Evolutionary conservation across 2,888 invertebrate species (phyloP).

Genomic region (Nomada fabriciana): DNA sequence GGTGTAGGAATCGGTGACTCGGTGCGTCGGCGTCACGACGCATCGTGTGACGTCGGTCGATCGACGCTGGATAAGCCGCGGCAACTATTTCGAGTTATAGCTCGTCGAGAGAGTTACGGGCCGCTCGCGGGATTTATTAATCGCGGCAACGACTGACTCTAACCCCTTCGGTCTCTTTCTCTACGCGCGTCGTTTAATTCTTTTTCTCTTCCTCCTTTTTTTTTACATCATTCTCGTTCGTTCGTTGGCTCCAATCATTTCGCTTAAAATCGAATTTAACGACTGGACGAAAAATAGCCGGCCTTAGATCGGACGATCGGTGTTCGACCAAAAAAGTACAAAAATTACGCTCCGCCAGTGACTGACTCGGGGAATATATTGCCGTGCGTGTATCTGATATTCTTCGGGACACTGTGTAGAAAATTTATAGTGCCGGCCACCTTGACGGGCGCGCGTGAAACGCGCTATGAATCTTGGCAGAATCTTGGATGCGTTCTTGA

Average conservation of each 20-base stretch:
- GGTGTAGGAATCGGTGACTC: conserved; percentile 32
- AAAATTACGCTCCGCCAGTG: conserved; percentile 21
- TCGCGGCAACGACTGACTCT: conserved; percentile 57
- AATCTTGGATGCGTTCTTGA: background rate
- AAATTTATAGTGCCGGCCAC: conserved; percentile 37
- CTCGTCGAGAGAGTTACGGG: conserved; percentile 70
- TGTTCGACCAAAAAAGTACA: background rate
- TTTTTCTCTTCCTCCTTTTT: background rate
- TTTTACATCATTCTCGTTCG: background rate
- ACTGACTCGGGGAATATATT: conserved; percentile 36
- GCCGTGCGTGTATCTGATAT: conserved; percentile 46
- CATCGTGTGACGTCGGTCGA: conserved; percentile 75
- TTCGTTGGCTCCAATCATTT: conserved; percentile 28
- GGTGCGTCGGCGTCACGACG: conserved; percentile 48
- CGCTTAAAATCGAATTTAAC: conserved; percentile 56
- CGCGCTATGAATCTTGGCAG: conserved; percentile 22
- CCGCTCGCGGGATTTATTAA: conserved; percentile 74
- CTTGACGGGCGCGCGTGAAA: conserved; percentile 24
- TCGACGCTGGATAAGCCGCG: conserved; percentile 76
- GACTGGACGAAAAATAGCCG: conserved; percentile 31
- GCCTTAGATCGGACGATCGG: conserved; percentile 2
- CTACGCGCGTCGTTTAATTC: background rate
- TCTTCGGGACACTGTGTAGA: conserved; percentile 32
- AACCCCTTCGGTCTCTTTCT: background rate
- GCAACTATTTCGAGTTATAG: conserved; percentile 78